Base-by-base conservation (phyloP, 2,888 invertebrate species). In the Leptothorax acervorum region DNA sequence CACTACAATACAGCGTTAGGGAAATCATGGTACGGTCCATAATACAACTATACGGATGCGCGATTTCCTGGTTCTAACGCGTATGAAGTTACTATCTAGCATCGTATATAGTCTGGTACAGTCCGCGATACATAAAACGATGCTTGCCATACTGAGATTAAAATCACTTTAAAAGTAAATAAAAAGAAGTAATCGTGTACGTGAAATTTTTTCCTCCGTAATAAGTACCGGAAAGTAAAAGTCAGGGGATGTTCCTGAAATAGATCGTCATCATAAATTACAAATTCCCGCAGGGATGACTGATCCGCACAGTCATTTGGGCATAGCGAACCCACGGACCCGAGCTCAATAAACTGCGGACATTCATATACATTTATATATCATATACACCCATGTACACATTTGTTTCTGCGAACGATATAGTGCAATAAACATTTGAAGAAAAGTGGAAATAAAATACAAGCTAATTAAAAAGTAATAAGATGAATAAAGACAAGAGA, bases 31-130 rank as follows among this genome's bases (percentile, higher is more conserved):
- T 62, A 60, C 18, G 73, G 60, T 81, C 68, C 60, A 62, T 60
- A 79, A 79, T 81, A 18, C 23, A 71, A 79, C 73, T n/a, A 28
- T 39, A 39, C 73, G 60, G 71, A 71, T 71, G 73, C 48, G 18
- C 73, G 73, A 81, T 73, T 81, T 81, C 79, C 79, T 73, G 79
- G 28, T 60, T 71, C 60, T 35, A 79, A 60, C 73, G 39, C 18
- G 35, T 35, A 48, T n/a, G 35, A 73, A 81, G 79, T 81, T 73
- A 48, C 48, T 81, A 81, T 62, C 79, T 81, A 28, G 12, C 23
- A 60, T 73, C 60, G 18, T 65, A 23, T 65, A 23, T 3, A 39
- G 6, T 45, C 18, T 60, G 15, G 73, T 51, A 51, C 60, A 73
- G 45, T 81, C 28, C 28, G 28, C 9, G 23, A 15, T 45, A 81